Conservation (phyloP, 2,888 invertebrate species). For the Julus scanicus region DNA sequence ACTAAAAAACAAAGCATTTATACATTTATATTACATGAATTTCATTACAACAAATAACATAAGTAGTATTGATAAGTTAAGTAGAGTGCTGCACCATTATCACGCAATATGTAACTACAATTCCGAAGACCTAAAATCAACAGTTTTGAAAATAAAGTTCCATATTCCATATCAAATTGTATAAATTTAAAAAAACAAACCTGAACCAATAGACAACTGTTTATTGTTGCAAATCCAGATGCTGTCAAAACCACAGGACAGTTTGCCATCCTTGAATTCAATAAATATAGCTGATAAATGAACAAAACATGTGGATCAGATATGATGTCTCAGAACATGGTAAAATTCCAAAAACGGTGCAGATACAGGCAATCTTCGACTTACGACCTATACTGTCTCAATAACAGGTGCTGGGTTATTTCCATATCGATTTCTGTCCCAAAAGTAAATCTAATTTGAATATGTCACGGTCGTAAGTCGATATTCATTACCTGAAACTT, state of each 20-base stretch:
- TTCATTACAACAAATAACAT: too few species aligned
- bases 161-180: neutral
- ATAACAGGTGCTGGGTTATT: too few species aligned
- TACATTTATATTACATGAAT: too few species aligned
- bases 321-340: too few species aligned
- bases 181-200: neutral
- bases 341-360: too few species aligned
- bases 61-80: too few species aligned
- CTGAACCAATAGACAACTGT: neutral
- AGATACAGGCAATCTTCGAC: too few species aligned
- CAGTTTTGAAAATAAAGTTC: neutral
- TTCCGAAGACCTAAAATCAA: neutral
- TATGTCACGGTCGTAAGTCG: too few species aligned
- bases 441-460: too few species aligned
- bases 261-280: neutral
- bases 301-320: neutral
- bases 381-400: too few species aligned
- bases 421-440: too few species aligned
- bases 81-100: neutral
- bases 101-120: neutral
- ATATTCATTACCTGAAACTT: constrained; percentile 4
- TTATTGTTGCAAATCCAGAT: constrained; percentile 12
- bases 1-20: too few species aligned
- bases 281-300: neutral
- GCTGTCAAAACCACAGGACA: neutral